Evolutionary conservation across 2,113 vertebrate genomes (phyloP).

Genomic region (Myiagra hebetior): DNA sequence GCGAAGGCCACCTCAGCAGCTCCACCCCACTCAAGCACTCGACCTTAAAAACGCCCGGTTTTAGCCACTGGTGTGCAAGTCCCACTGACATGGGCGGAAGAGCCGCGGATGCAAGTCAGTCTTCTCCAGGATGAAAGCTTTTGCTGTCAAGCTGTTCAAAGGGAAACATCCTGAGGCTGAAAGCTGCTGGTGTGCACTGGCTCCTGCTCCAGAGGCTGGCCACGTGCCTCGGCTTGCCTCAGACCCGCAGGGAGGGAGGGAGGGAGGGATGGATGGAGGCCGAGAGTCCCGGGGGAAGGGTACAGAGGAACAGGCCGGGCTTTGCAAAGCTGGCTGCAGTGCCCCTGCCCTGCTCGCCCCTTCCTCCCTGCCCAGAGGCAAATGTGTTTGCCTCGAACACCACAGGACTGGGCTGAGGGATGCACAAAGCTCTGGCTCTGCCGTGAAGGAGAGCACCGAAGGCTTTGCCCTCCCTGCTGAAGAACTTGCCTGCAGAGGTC

Average conservation of each 20-base stretch:
- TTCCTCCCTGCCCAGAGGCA: neutral
- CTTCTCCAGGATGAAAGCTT: neutral
- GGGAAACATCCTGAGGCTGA: neutral
- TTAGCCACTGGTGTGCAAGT: neutral
- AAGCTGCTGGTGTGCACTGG: neutral
- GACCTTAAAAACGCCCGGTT: neutral
- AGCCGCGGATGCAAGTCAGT: neutral
- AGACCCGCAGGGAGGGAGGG: neutral
- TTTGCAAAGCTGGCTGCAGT: neutral
- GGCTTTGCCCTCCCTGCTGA: neutral
- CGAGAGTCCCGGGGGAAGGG: neutral
- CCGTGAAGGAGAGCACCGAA: accelerated
- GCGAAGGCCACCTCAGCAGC: neutral
- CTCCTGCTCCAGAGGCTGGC: neutral
- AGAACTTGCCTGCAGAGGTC: neutral
- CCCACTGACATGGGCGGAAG: accelerated
- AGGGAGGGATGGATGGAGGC: neutral
- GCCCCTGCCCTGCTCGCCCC: neutral
- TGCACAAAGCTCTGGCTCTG: neutral
- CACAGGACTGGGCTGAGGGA: neutral
- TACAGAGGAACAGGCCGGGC: neutral
- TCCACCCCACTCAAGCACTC: neutral
- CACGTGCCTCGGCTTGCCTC: neutral
- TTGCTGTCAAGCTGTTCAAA: neutral
- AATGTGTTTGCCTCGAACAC: accelerated